Evolutionary conservation across 2,797 vertebrate species (phyloP), one percentile per base, ranked within the genome.

Genomic region (Poeciliopsis infans): DNA sequence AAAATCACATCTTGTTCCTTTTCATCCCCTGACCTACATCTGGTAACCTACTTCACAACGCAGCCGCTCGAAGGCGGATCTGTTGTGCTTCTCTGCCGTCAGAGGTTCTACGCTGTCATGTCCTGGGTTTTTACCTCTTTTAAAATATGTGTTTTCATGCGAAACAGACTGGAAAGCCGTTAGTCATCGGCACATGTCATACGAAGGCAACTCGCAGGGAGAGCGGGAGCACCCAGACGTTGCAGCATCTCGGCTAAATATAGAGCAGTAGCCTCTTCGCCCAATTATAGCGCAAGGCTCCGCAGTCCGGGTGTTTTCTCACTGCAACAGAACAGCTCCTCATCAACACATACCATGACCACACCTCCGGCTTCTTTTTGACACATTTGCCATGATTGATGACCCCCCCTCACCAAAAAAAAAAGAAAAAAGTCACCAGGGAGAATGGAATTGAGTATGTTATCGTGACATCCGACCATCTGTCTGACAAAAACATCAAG

Each of bases 161-260:
- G 0, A 85, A 78, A 88, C 13, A 80, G 75, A 51, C 53, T 68
- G 66, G 81, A 75, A 88, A 72, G 43, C 70, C 77, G 75, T 83
- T 81, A 82, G 82, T 87, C 88, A 87, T 76, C 76, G 70, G 64
- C 72, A 69, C 49, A 80, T 85, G 85, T 83, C 80, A 79, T 12
- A 76, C 83, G 57, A 72, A 88, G 55, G 83, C 71, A 86, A 79
- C 81, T 78, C 33, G 7, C 39, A 86, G 51, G 80, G 78, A 85
- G 87, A 89, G 87, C 77, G 86, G 92, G 88, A 93, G 82, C 87
- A 93, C 86, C 90, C 91, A 93, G 92, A 92, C 91, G 83, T 88
- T 95, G 94, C 92, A 91, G 93, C 79, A 91, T 83, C 80, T 77
- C 70, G 33, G 84, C 91, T 95, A 94, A 94, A 96, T 93, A 94